A percentile compares a stretch with the other conserved stretches of the same genome.
Evolutionary conservation across 1,140 invertebrate genomes (phyloP).

Genomic region (Brachionus rubens): DNA sequence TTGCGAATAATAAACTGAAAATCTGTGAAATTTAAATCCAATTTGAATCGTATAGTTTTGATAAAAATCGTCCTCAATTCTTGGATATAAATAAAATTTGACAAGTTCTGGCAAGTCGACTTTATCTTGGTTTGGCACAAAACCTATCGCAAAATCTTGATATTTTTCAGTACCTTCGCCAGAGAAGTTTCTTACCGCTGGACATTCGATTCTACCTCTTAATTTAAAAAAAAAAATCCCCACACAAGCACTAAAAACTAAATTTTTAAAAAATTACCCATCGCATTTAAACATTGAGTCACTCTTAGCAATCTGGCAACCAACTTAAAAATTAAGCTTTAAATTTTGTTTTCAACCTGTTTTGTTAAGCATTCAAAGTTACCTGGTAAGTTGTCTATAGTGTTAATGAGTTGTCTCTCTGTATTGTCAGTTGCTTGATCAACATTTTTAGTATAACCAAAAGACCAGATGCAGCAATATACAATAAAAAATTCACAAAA

Average conservation of each 20-base stretch:
- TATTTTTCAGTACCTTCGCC: slow-evolving; percentile 15
- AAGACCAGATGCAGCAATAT: not conserved
- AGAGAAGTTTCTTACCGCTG: not conserved
- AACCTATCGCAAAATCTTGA: not conserved
- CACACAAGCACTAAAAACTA: not conserved
- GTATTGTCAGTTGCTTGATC: not conserved
- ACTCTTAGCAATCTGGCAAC: not conserved
- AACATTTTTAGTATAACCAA: too few species aligned
- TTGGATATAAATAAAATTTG: slow-evolving; percentile 43
- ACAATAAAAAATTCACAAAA: too few species aligned
- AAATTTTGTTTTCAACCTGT: too few species aligned
- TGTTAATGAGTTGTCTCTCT: not conserved
- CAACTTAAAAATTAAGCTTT: not conserved
- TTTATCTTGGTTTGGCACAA: slow-evolving; percentile 34
- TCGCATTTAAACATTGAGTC: not conserved
- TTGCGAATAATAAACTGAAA: slow-evolving; percentile 32
- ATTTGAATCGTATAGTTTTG: slow-evolving; percentile 35
- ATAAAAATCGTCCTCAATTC: not conserved
- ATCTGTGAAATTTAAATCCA: slow-evolving; percentile 32
- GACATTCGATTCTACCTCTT: slow-evolving; percentile 4
- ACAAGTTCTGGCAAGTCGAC: slow-evolving; percentile 25
- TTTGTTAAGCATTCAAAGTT: too few species aligned
- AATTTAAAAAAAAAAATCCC: not conserved
- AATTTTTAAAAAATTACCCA: not conserved
- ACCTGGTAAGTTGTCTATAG: not conserved